These are phyloP conservation scores for Odontamblyopus rebecca DNA, from an alignment of 2,797 vertebrate species.

Conservation along the genomic window DNA sequence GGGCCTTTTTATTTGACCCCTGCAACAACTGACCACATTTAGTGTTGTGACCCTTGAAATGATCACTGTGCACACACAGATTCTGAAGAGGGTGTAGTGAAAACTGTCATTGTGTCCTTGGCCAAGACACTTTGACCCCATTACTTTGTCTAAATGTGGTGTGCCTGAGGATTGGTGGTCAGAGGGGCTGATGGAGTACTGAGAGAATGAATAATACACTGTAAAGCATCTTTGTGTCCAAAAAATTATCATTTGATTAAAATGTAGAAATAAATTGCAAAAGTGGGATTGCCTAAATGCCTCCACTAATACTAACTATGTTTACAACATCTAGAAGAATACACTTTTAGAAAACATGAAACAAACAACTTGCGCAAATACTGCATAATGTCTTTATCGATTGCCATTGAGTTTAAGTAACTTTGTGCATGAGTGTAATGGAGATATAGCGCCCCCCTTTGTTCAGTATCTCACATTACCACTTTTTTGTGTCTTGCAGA, in stretches of 20 bases:
- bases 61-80: slow-evolving; percentile 15
- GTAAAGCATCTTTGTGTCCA: too few species aligned
- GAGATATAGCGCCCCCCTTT: slow-evolving; percentile 41
- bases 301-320: neutral
- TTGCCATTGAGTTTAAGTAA: neutral
- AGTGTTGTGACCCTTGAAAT: slow-evolving; percentile 17
- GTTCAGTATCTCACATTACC: slow-evolving; percentile 30
- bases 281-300: neutral
- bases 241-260: too few species aligned
- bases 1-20: slow-evolving; percentile 39
- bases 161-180: too few species aligned
- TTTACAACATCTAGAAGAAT: neutral
- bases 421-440: slow-evolving; percentile 1
- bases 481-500: slow-evolving; percentile 70
- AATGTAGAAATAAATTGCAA: neutral
- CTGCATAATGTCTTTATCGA: neutral
- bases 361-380: neutral
- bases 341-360: slow-evolving; percentile 5
- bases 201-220: too few species aligned
- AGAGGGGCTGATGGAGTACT: too few species aligned
- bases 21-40: slow-evolving; percentile 31
- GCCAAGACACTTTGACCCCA: too few species aligned
- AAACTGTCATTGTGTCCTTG: neutral
- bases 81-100: slow-evolving; percentile 10
- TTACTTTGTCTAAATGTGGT: too few species aligned